These are phyloP conservation scores for Lacanobia oleracea DNA, from an alignment of 2,888 invertebrate species.

Conservation along the genomic window DNA sequence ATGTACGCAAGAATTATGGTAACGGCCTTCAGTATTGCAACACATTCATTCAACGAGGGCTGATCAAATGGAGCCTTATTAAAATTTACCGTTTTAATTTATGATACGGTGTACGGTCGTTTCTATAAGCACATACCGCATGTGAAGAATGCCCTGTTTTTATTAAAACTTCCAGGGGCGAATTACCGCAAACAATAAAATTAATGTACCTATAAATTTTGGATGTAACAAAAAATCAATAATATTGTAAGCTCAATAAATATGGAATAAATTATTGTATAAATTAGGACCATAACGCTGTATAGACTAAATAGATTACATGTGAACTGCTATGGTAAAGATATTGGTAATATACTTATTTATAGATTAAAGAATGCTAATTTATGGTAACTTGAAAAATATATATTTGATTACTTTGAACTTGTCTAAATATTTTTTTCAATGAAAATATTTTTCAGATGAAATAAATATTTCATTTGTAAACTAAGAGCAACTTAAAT, in stretches of 20 bases:
- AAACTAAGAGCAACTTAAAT: not conserved
- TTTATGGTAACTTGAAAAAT: slow-evolving; percentile 10
- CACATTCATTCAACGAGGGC: slow-evolving; percentile 42
- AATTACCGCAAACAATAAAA: slow-evolving; percentile 9
- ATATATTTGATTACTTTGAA: no score
- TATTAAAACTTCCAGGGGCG: slow-evolving; percentile 18
- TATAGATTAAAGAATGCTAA: slow-evolving; percentile 13
- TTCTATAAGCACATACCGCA: slow-evolving; percentile 17
- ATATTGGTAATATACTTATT: slow-evolving; percentile 27
- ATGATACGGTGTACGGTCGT: slow-evolving; percentile 30
- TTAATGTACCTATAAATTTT: slow-evolving; percentile 35
- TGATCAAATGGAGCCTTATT: slow-evolving; percentile 53
- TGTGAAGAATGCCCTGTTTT: slow-evolving; percentile 28
- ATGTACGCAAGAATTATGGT: slow-evolving; percentile 38
- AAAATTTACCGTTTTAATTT: slow-evolving; percentile 64
- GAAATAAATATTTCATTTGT: no score
- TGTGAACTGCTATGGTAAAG: slow-evolving; percentile 45
- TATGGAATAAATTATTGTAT: slow-evolving; percentile 63
- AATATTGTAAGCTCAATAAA: slow-evolving; percentile 61
- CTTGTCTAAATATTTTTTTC: no score
- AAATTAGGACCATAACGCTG: slow-evolving; percentile 67
- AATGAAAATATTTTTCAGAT: not conserved
- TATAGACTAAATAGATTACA: slow-evolving; percentile 60
- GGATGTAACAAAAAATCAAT: slow-evolving; percentile 51
- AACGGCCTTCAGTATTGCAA: slow-evolving; percentile 35